Percentiles rank a stretch among this genome's conserved stretches.
These are phyloP conservation scores for Stenchaetothrips biformis DNA, from an alignment of 2,888 invertebrate species.

Conservation along the genomic window DNA sequence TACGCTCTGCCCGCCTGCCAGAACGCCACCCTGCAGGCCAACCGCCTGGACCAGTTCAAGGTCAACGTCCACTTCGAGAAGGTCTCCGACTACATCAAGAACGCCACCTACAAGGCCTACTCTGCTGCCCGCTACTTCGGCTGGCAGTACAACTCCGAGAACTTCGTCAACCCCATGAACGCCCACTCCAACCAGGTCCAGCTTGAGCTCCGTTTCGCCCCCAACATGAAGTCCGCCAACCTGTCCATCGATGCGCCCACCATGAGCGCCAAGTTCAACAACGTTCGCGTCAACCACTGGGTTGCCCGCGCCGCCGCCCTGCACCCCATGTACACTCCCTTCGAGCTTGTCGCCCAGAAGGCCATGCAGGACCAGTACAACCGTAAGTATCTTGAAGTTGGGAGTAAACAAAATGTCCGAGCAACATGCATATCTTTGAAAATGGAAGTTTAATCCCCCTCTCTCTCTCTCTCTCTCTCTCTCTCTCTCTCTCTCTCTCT, in stretches of 20 bases:
- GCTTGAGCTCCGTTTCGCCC: constrained; percentile 48
- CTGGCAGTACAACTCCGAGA: constrained; percentile 51
- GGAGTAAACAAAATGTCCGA: no score
- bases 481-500: no score
- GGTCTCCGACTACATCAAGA: constrained; percentile 47
- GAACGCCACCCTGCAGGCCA: constrained; percentile 52
- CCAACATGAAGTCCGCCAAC: constrained; percentile 49
- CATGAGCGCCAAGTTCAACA: constrained; percentile 45
- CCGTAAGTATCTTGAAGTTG: no score
- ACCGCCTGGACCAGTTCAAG: constrained; percentile 52
- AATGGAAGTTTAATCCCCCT: no score
- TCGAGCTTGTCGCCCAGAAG: constrained; percentile 46
- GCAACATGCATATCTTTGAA: no score
- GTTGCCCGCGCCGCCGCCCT: constrained; percentile 47
- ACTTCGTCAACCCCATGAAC: constrained; percentile 45
- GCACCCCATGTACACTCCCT: constrained; percentile 53
- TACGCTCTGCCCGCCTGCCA: constrained; percentile 55
- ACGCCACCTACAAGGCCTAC: constrained; percentile 50
- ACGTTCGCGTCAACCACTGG: constrained; percentile 47
- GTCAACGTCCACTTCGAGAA: constrained; percentile 51
- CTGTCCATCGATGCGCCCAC: constrained; percentile 49
- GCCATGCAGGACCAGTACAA: no score
- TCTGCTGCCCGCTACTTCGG: constrained; percentile 48
- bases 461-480: no score
- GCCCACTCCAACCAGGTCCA: constrained; percentile 47